Base-by-base conservation (phyloP, 2,797 vertebrate genomes). In the Bothrops alternatus region DNA sequence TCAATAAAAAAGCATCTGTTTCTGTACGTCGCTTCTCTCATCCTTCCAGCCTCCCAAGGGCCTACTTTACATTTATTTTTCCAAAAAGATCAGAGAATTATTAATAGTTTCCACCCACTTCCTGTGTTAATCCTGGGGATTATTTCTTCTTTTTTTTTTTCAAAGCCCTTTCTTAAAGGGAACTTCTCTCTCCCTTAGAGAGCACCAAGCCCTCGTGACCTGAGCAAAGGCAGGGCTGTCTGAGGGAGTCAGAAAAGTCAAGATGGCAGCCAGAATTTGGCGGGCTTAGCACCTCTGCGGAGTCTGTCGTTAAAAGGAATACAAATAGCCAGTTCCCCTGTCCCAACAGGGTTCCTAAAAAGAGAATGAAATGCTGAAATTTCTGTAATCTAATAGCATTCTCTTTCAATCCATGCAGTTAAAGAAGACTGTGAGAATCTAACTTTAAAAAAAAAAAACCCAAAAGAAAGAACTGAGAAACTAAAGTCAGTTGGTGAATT, bases 61-160 rank as follows among this genome's bases (percentile, higher is more conserved):
- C 42, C 6, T 28, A 3, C 6, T 57, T 23, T 12, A n/a, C 6
- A n/a, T 8, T 32, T 37, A 4, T 86, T 60, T 60, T 86, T 7
- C 56, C 56, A 14, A 61, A 78, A 26, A 78, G 42, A 28, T 37
- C 88, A 65, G 86, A 28, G 14, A 28, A n/a, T n/a, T 28, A 63
- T 85, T 53, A 26, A 25, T 57, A n/a, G 53, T 56, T 37, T 53
- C 26, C 32, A 1, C 42, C 85, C 56, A 56, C 61, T 90, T 90
- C 92, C 89, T 90, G 42, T 90, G 42, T 53, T 88, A 87, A 61
- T 60, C 16, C 89, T 55, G n/a, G 11, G 57, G 58, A 90, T 86
- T 28, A 47, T 82, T 92, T 56, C 42, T 50, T 89, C 50, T 23
- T 42, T 56, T 57, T 57, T 28, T 58, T 89, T 26, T 10, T 8